These are phyloP conservation scores for Troides oblongomaculatus DNA, from an alignment of 2,888 invertebrate genomes.

Conservation along the genomic window DNA sequence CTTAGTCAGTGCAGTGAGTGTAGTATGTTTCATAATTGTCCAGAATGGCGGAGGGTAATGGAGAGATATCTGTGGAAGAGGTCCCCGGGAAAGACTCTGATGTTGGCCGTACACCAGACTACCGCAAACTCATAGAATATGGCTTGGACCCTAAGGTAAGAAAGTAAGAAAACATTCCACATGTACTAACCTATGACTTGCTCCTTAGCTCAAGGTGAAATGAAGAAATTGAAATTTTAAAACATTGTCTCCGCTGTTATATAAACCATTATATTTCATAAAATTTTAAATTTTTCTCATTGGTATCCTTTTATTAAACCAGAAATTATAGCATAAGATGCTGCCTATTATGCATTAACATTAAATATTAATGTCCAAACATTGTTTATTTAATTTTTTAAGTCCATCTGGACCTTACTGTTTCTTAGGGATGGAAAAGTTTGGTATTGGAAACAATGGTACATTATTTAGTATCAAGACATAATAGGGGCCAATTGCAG, in stretches of 20 bases:
- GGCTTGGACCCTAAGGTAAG: slow-evolving; percentile 95
- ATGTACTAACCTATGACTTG: not conserved
- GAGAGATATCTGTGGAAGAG: slow-evolving; percentile 89
- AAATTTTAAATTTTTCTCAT: not conserved
- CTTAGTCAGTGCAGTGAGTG: slow-evolving; percentile 65
- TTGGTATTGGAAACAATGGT: slow-evolving; percentile 18
- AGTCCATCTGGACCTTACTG: not conserved
- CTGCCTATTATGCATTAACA: not conserved
- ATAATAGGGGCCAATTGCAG: slow-evolving; percentile 42
- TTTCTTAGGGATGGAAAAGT: slow-evolving; percentile 13
- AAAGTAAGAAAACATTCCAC: slow-evolving; percentile 12
- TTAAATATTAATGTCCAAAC: not conserved
- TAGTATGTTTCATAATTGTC: slow-evolving; percentile 72
- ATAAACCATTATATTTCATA: not conserved
- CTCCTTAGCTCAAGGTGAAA: not conserved
- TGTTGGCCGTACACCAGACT: slow-evolving; percentile 91
- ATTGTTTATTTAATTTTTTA: not conserved
- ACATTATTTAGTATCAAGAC: slow-evolving; percentile 34
- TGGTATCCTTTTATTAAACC: not conserved
- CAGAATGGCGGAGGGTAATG: slow-evolving; percentile 92
- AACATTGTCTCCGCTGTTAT: not conserved
- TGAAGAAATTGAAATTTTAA: not conserved
- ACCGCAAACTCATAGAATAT: slow-evolving; percentile 96
- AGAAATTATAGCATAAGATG: not conserved
- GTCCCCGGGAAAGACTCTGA: slow-evolving; percentile 84